A percentile compares a stretch with the other conserved stretches of the same genome.
These are phyloP conservation scores for Oreochromis mossambicus DNA, from an alignment of 2,797 vertebrate genomes.

Conservation along the genomic window DNA sequence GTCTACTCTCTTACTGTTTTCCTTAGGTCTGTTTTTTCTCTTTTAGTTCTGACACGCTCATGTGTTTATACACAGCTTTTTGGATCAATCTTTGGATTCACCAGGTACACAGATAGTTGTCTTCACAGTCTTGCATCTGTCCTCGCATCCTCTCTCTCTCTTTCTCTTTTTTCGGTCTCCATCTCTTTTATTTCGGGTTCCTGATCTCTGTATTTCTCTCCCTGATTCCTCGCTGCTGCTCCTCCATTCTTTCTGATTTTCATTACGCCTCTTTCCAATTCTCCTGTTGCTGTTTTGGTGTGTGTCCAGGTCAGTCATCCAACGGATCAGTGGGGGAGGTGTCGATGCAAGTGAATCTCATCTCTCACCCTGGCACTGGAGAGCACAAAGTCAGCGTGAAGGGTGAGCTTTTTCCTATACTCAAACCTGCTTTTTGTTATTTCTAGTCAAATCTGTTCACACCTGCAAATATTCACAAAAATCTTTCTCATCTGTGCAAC, in stretches of 20 bases:
- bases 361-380: conserved; percentile 90
- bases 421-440: not conserved
- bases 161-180: not conserved
- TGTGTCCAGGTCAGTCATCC: conserved; percentile 82
- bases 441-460: conserved; percentile 14
- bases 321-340: conserved; percentile 90
- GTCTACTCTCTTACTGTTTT: conserved; percentile 6
- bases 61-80: conserved; percentile 12
- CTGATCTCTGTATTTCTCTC: not conserved
- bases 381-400: conserved; percentile 96
- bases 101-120: conserved; percentile 1
- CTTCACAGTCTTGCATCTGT: conserved; percentile 22
- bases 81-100: conserved; percentile 19
- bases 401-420: conserved; percentile 59
- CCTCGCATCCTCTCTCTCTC: not conserved
- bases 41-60: conserved; percentile 9
- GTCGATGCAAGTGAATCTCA: conserved; percentile 90
- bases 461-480: conserved; percentile 5
- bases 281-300: conserved; percentile 59
- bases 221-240: not conserved
- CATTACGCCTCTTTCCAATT: conserved; percentile 45
- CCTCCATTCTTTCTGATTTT: conserved; percentile 19
- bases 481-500: not conserved
- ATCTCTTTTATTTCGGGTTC: not conserved
- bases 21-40: not conserved